These are phyloP conservation scores for Ploceus nigricollis DNA, from an alignment of 2,113 vertebrate genomes.

Conservation along the genomic window DNA sequence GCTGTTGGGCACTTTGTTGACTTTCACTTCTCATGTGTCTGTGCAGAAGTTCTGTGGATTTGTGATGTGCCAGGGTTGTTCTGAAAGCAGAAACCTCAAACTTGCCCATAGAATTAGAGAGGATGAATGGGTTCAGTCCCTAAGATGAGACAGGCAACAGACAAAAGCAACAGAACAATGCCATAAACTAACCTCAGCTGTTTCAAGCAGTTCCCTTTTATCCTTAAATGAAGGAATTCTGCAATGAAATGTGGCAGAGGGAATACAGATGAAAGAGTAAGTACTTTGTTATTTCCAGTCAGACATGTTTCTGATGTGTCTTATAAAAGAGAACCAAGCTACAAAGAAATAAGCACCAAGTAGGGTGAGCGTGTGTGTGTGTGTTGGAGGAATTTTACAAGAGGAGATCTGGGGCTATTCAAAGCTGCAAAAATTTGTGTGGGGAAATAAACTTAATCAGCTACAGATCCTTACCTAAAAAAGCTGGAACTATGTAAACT, in stretches of 20 bases:
- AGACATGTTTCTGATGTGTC: not conserved
- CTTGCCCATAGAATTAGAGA: not conserved
- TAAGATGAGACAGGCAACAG: not conserved
- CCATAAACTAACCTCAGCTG: not conserved
- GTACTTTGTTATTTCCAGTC: not conserved
- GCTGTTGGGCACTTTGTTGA: not conserved
- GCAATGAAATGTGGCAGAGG: not conserved
- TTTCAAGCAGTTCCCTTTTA: not conserved
- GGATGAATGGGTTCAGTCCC: not conserved
- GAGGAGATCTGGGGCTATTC: not conserved
- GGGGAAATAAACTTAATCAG: not conserved
- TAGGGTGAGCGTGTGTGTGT: not conserved
- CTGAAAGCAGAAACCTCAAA: not conserved
- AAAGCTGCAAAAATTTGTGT: not conserved
- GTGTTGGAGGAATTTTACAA: not conserved
- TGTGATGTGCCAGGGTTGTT: fast-evolving
- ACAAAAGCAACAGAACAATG: not conserved
- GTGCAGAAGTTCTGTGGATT: not conserved
- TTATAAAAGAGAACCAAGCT: not conserved
- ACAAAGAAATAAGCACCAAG: not conserved
- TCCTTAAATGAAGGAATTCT: not conserved
- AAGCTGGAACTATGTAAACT: not conserved
- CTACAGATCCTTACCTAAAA: not conserved
- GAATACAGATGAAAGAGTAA: not conserved
- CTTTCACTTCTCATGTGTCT: not conserved